These are phyloP conservation scores for Didymodactylos carnosus DNA, from an alignment of 2,888 invertebrate genomes.

Conservation along the genomic window DNA sequence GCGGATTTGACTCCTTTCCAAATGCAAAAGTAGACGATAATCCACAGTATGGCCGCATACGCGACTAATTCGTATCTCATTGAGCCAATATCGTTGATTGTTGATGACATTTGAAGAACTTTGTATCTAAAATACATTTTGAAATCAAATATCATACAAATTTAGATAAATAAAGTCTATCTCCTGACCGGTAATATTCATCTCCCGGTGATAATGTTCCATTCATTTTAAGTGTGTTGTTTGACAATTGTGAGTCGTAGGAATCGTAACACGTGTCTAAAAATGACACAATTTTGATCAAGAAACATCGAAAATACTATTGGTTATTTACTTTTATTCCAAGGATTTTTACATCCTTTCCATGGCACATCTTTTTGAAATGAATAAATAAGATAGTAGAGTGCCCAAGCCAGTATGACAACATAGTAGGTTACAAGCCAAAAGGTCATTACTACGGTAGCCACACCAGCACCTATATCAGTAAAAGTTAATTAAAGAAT, in stretches of 20 bases:
- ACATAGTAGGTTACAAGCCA: constrained; percentile 54
- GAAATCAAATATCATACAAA: background rate
- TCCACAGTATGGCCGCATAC: background rate
- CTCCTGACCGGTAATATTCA: background rate
- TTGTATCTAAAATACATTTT: background rate
- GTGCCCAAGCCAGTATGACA: constrained; percentile 81
- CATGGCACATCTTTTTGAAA: constrained; percentile 31
- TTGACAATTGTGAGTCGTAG: background rate
- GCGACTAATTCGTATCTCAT: background rate
- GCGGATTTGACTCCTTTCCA: background rate
- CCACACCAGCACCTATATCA: background rate
- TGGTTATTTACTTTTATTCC: constrained; percentile 23
- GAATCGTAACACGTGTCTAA: background rate
- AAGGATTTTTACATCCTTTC: constrained; percentile 29
- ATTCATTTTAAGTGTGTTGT: background rate
- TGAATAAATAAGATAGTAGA: constrained; percentile 25
- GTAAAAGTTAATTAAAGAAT: background rate
- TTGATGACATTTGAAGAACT: background rate
- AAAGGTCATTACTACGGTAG: background rate
- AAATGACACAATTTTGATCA: background rate
- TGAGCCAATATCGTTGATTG: background rate
- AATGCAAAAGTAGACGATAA: background rate
- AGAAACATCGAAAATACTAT: no score
- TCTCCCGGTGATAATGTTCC: background rate
- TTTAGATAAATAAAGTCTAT: no score